Conservation (phyloP, 2,797 vertebrate species). For the Enteromius treurensis region DNA sequence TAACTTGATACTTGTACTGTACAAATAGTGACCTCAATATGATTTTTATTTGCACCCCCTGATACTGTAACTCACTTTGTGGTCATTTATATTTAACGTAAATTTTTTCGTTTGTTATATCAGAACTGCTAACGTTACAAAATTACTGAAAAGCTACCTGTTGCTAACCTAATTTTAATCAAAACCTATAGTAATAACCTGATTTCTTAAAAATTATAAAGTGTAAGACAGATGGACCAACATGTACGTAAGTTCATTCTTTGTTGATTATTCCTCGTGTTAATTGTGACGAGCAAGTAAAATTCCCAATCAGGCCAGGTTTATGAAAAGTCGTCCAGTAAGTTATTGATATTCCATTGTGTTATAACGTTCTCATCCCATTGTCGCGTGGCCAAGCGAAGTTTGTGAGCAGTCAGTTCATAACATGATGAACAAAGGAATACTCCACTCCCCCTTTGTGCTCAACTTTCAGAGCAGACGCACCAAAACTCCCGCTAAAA, state of each 20-base stretch:
- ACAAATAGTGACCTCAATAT: background rate
- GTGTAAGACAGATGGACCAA: background rate
- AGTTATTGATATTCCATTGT: constrained; percentile 13
- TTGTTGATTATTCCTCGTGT: background rate
- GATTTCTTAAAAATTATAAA: background rate
- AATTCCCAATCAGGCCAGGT: background rate
- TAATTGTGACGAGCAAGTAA: background rate
- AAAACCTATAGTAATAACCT: background rate
- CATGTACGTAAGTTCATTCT: background rate
- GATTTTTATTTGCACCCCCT: background rate
- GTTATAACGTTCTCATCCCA: background rate
- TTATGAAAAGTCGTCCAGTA: background rate
- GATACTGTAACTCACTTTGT: background rate
- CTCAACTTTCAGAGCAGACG: constrained; percentile 54
- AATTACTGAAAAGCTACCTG: background rate
- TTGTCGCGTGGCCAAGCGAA: background rate
- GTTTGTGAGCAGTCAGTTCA: constrained; percentile 18
- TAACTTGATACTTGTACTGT: background rate
- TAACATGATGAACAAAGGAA: constrained; percentile 58
- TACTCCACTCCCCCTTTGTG: constrained; percentile 51
- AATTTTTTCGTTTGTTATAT: no score
- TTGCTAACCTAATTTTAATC: background rate
- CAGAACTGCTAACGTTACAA: background rate
- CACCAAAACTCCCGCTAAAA: constrained; percentile 49
- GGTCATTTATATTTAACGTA: background rate